These are phyloP conservation scores for Acrossocheilus wenchowensis DNA, from an alignment of 2,797 vertebrate genomes.

Conservation along the genomic window DNA sequence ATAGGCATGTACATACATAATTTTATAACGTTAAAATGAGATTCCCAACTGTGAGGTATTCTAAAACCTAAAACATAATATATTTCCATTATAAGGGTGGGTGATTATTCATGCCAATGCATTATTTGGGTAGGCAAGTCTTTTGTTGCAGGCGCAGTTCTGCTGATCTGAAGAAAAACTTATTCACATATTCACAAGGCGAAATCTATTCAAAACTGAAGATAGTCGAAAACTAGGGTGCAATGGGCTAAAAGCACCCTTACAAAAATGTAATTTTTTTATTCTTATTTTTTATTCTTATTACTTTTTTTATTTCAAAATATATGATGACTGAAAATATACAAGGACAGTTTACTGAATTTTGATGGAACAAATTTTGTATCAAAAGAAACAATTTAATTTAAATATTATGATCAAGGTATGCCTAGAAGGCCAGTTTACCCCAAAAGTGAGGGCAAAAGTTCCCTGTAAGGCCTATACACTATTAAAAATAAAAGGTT, in stretches of 20 bases:
- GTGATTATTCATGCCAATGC: conserved; percentile 3
- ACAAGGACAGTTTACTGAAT: neutral
- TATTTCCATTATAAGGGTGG: neutral
- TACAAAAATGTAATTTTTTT: neutral
- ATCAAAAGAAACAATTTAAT: too few relatives aligned
- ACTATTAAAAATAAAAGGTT: neutral
- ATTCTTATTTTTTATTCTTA: too few relatives aligned
- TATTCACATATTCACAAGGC: neutral
- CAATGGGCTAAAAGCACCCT: neutral
- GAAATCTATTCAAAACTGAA: neutral
- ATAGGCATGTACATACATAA: neutral
- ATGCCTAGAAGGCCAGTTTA: neutral
- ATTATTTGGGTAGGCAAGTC: neutral
- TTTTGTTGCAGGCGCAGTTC: neutral
- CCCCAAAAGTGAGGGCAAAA: neutral
- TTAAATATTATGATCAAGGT: neutral
- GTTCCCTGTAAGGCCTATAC: neutral
- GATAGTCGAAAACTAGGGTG: neutral
- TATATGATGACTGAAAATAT: neutral
- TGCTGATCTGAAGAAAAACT: neutral
- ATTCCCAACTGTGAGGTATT: conserved; percentile 5
- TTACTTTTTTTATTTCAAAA: neutral
- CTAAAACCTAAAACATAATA: neutral
- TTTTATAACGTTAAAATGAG: neutral
- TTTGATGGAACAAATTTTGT: too few relatives aligned